Evolutionary conservation across 2,113 vertebrate genomes (phyloP), one percentile per base, ranked within the genome.

Genomic region (Plectropomus leopardus): DNA sequence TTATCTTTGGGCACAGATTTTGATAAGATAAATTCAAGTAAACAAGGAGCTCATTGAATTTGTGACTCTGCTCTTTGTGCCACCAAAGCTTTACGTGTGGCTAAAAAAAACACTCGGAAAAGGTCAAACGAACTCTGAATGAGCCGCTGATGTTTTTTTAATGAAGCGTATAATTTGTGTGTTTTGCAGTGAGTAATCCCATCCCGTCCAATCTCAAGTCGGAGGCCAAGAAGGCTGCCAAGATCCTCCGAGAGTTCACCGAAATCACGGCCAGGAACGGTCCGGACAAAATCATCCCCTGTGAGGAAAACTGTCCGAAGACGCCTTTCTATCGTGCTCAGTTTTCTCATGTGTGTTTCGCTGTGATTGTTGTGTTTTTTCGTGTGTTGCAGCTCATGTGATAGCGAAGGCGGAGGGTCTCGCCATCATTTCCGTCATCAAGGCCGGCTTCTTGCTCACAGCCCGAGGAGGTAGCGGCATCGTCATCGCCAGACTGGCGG

Each of bases 241-340:
- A 98, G 94, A 99, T 99, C 92, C 92, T 99, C 48, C 92, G 96
- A 92, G 97, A 99, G 70, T 99, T 99, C 93, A 99, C 98, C 0
- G 96, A 99, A 85, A 98, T 99, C 93, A 96, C 96, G 88, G 97
- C 95, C 72, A 90, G 98, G 89, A 94, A 92, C 74, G 98, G 98
- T 55, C 97, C 97, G 0, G 98, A 99, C 93, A 99, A 97, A 86
- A 97, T 99, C 69, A 99, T 99, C 92, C 98, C 98, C 0, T 32
- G 92, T 93, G 69, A 84, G 36, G 36, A 40, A 9, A 19, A 47
- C 13, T 1, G n/a, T 0, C 34, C 19, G n/a, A n/a, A n/a, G n/a
- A n/a, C n/a, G n/a, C n/a, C n/a, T n/a, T n/a, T n/a, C n/a, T n/a
- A n/a, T n/a, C n/a, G n/a, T n/a, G n/a, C n/a, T n/a, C n/a, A n/a